Evolutionary conservation across 2,888 invertebrate species (phyloP), one percentile per base, ranked within the genome.

Genomic region (Cataglyphis cursor): DNA sequence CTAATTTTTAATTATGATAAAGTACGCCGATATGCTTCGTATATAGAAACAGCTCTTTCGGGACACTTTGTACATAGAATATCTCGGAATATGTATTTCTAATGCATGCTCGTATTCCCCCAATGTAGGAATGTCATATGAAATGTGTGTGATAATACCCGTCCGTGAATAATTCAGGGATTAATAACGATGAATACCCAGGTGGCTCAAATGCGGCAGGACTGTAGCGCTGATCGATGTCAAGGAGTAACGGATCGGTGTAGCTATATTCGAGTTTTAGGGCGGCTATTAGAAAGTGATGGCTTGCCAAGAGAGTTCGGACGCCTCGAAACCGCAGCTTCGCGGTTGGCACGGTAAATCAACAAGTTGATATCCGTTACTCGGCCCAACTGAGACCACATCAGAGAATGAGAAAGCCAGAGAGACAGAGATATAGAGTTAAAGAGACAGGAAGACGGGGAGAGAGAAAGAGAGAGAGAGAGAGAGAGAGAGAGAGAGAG

Each of bases 351-450:
- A 89, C 90, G 91, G 92, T 94, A 94, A 94, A 94, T 94, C 93
- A 93, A 94, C 94, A 94, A 94, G 94, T 93, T 94, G 94, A 94
- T 93, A 93, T 93, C 91, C 89, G 90, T 90, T 91, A 89, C 88
- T 89, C 87, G 82, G 83, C 81, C 73, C 84, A 74, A 81, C 88
- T 68, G 83, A 86, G 84, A 85, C 83, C 86, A 68, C 87, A 86
- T 76, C 81, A 73, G 78, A 78, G 73, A 72, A 70, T 83, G 76
- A 74, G 82, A 61, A 81, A 31, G 57, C 44, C 44, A 65, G 57
- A 24, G 44, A 31, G 57, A 78, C 12, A 28, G 24, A 41, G 18
- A 31, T 31, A 61, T 8, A 21, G n/a, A 31, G 31, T 35, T 4
- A 4, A 61, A 12, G 18, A 44, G 31, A 4, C 21, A 54, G 54